Evolutionary conservation across 2,113 vertebrate species (phyloP).

Genomic region (Eclectus roratus): DNA sequence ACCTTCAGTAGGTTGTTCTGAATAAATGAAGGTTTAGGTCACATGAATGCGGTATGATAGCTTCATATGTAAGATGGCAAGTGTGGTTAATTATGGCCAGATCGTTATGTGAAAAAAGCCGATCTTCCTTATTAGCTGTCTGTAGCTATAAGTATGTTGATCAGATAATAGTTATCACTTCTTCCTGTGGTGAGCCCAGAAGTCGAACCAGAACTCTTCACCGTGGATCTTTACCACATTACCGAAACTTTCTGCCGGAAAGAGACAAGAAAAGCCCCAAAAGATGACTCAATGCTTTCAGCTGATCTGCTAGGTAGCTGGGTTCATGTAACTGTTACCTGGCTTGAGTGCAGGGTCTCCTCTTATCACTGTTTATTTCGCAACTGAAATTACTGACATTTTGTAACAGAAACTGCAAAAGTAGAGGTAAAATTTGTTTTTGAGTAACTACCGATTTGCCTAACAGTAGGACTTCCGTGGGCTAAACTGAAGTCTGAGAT

Average conservation of each 20-base stretch:
- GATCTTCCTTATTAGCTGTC: background rate
- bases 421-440: background rate
- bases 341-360: background rate
- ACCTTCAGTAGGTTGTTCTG: background rate
- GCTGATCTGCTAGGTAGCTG: background rate
- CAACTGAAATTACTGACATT: background rate
- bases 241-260: background rate
- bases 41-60: fast-evolving
- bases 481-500: background rate
- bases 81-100: background rate
- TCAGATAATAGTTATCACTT: background rate
- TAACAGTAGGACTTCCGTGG: background rate
- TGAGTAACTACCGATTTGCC: background rate
- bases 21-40: background rate
- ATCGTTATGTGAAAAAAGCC: background rate
- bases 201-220: background rate
- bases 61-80: background rate
- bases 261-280: background rate
- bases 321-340: background rate
- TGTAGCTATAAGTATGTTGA: background rate
- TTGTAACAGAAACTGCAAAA: background rate
- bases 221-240: background rate
- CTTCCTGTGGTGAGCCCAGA: background rate
- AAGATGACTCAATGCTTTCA: background rate
- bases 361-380: background rate